Percentiles rank a stretch among this genome's conserved stretches.
Conservation (phyloP, 2,113 vertebrate genomes). For the Amia ocellicauda region DNA sequence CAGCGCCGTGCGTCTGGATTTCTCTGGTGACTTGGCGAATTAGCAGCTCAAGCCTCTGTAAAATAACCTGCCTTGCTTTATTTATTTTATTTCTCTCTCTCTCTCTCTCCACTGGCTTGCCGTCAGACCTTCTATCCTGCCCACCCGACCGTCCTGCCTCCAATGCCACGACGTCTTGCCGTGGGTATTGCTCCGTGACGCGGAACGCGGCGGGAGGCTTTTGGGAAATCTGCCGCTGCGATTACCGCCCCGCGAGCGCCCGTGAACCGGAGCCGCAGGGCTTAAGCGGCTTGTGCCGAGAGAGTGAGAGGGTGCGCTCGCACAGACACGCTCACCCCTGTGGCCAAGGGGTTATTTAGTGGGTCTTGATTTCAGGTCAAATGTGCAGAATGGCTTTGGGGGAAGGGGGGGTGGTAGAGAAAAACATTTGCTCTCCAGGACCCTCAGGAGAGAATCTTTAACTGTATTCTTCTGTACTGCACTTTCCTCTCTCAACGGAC, state of each 20-base stretch:
- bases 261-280: neutral
- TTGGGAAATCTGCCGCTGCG: slow-evolving; percentile 16
- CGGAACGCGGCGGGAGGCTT: slow-evolving; percentile 25
- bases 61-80: slow-evolving; percentile 5
- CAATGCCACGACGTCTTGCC: slow-evolving; percentile 31
- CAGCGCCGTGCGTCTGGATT: slow-evolving; percentile 16
- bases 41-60: slow-evolving; percentile 10
- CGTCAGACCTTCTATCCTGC: slow-evolving; percentile 12
- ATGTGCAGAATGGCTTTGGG: too few species aligned
- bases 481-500: too few species aligned
- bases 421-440: too few species aligned
- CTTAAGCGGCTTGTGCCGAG: neutral
- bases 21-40: slow-evolving; percentile 14
- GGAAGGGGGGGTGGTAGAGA: neutral
- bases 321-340: too few species aligned
- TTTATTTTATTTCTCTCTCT: too few species aligned
- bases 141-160: slow-evolving; percentile 27
- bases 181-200: slow-evolving; percentile 23
- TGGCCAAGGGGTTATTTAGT: too few species aligned
- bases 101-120: slow-evolving; percentile 17
- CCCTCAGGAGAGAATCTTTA: too few species aligned
- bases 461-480: too few species aligned
- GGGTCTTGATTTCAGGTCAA: too few species aligned
- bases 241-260: slow-evolving; percentile 7
- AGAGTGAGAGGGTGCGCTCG: too few species aligned